Conservation (phyloP, 2,113 vertebrate genomes). For the Crotalus viridis region DNA sequence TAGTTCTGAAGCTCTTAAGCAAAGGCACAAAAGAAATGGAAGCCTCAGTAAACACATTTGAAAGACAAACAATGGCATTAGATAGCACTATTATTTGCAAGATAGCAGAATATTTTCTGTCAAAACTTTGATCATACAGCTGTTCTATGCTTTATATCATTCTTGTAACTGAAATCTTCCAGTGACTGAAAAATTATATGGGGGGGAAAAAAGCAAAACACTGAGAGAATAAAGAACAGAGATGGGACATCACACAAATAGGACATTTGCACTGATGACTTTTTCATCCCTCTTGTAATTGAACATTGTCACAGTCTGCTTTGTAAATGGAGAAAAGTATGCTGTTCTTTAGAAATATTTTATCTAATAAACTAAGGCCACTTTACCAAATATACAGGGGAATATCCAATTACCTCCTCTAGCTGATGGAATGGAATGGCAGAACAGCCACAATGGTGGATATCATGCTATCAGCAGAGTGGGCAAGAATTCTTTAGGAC, state of each 20-base stretch:
- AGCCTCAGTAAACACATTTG: slow-evolving; percentile 41
- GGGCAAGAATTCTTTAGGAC: neutral
- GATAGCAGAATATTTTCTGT: slow-evolving; percentile 57
- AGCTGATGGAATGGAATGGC: neutral
- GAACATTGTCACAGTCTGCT: slow-evolving; percentile 47
- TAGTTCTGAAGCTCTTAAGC: slow-evolving; percentile 21
- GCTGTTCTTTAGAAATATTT: slow-evolving; percentile 52
- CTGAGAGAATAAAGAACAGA: slow-evolving; percentile 71
- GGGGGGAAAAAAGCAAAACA: slow-evolving; percentile 59
- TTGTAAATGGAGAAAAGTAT: slow-evolving; percentile 47
- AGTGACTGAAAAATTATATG: slow-evolving; percentile 69
- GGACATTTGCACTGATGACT: slow-evolving; percentile 52
- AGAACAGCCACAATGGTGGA: neutral
- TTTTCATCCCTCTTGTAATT: slow-evolving; percentile 37
- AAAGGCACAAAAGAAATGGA: slow-evolving; percentile 44
- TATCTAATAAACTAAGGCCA: slow-evolving; percentile 66
- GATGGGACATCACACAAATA: slow-evolving; percentile 58
- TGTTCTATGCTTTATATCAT: slow-evolving; percentile 68
- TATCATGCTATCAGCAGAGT: neutral
- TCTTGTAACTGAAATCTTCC: slow-evolving; percentile 68
- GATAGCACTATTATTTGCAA: slow-evolving; percentile 49
- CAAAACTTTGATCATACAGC: slow-evolving; percentile 59
- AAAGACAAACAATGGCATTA: slow-evolving; percentile 43
- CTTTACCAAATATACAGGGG: slow-evolving; percentile 64
- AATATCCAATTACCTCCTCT: neutral